Evolutionary conservation across 2,113 vertebrate species (phyloP).

Genomic region (Pimephales promelas): DNA sequence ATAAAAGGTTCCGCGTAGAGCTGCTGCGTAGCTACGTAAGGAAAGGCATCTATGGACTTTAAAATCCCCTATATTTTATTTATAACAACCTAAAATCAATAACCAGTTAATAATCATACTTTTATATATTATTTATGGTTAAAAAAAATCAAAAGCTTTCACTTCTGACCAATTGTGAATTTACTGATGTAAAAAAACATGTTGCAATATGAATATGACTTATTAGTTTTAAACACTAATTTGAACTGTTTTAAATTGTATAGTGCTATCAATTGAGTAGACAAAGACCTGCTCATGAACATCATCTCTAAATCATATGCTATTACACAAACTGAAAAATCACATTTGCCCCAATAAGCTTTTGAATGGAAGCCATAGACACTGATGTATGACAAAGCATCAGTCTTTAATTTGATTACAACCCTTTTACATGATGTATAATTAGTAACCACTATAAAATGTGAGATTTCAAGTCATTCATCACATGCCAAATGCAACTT

Average conservation of each 20-base stretch:
- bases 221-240: neutral
- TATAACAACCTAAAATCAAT: neutral
- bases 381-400: constrained; percentile 34
- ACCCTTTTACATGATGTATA: constrained; percentile 37
- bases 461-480: constrained; percentile 35
- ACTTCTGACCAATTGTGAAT: neutral
- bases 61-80: neutral
- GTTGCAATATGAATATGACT: neutral
- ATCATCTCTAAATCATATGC: neutral
- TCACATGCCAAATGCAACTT: constrained; percentile 11
- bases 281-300: neutral
- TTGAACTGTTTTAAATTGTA: neutral
- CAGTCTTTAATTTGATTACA: constrained; percentile 48
- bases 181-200: neutral
- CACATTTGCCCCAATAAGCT: neutral
- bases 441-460: constrained; percentile 41
- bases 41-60: neutral
- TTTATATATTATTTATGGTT: neutral
- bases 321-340: neutral
- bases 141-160: neutral
- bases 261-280: neutral
- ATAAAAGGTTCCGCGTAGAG: constrained; percentile 39
- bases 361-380: constrained; percentile 31
- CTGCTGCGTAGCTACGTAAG: neutral
- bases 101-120: no score